phyloP scores from a whole-genome alignment of 2,797 vertebrate species.

The Hoplostethus atlanticus region DNA sequence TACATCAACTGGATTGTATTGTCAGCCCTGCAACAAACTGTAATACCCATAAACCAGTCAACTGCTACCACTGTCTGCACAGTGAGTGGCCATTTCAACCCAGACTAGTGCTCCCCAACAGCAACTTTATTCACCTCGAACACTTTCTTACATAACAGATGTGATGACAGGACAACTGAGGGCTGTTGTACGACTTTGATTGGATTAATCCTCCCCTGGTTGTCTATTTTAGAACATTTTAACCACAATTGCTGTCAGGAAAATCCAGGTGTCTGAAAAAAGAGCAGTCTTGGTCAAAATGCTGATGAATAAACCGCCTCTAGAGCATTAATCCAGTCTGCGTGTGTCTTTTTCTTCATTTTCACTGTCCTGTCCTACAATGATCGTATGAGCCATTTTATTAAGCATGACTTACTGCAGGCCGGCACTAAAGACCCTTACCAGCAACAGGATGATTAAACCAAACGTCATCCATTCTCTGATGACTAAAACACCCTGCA shows the following conservation, averaged over 20 bases:
- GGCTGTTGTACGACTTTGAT: too few relatives aligned
- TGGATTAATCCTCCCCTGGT: not conserved
- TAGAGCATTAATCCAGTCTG: too few relatives aligned
- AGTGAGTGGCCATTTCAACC: constrained; percentile 16
- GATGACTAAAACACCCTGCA: constrained; percentile 61
- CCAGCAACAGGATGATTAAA: constrained; percentile 48
- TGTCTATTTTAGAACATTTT: constrained; percentile 9
- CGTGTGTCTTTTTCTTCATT: too few relatives aligned
- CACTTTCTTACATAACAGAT: too few relatives aligned
- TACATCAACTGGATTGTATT: constrained; percentile 70
- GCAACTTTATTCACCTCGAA: too few relatives aligned
- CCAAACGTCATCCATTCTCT: constrained; percentile 47
- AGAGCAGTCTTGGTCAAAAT: too few relatives aligned
- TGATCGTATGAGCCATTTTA: too few relatives aligned
- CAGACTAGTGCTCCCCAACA: not conserved
- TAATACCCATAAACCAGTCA: constrained; percentile 74
- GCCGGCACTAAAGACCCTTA: not conserved
- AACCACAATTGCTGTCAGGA: too few relatives aligned
- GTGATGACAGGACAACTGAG: too few relatives aligned
- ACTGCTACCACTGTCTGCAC: constrained; percentile 34
- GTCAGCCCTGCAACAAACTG: constrained; percentile 62
- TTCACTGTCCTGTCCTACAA: too few relatives aligned
- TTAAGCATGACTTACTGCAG: not conserved
- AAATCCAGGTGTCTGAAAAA: too few relatives aligned
- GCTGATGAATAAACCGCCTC: too few relatives aligned